These are phyloP conservation scores for Sinocyclocheilus rhinocerous DNA, from an alignment of 2,113 vertebrate genomes.

Conservation along the genomic window DNA sequence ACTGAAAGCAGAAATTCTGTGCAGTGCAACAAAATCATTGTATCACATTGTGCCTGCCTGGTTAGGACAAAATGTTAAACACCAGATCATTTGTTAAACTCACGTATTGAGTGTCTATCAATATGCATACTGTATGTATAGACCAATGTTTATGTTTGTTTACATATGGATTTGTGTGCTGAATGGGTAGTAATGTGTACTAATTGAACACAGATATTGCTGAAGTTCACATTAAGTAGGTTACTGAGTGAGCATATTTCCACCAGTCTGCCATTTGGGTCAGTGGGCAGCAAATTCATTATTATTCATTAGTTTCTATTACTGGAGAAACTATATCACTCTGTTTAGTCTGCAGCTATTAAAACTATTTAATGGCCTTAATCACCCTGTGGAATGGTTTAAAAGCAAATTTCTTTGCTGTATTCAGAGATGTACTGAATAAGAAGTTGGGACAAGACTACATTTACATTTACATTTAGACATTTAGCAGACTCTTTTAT, in stretches of 20 bases:
- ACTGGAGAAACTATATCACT: not conserved
- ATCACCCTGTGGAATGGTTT: not conserved
- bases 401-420: not conserved
- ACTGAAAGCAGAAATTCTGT: not conserved
- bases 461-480: too few relatives aligned
- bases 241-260: conserved; percentile 23
- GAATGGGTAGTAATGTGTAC: not conserved
- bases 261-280: not conserved
- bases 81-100: not conserved
- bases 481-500: too few relatives aligned
- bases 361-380: not conserved
- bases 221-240: not conserved
- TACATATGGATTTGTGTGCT: not conserved
- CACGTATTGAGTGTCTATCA: not conserved
- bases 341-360: not conserved
- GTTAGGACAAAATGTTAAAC: not conserved
- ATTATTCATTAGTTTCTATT: conserved; percentile 27
- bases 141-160: not conserved
- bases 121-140: not conserved
- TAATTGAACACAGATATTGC: not conserved
- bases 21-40: not conserved
- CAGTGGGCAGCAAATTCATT: conserved; percentile 7
- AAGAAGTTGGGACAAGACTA: not conserved
- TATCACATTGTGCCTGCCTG: not conserved
- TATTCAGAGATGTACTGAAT: not conserved